Evolutionary conservation across 2,888 invertebrate genomes (phyloP).

Genomic region (Oscheius sp.): DNA sequence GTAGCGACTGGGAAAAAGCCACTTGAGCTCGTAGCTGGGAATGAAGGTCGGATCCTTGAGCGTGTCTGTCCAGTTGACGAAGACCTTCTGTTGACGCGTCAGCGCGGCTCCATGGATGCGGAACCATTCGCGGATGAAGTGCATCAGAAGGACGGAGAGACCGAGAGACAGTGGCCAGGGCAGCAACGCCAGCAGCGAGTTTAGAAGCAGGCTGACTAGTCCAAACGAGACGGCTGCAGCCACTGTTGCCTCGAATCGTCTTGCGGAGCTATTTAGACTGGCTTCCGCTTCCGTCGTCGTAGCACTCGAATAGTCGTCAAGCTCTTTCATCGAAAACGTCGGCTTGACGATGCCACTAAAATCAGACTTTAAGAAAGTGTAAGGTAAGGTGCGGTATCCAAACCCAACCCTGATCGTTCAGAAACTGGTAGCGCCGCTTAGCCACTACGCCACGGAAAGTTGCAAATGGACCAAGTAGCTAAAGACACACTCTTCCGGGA

Average conservation of each 20-base stretch:
- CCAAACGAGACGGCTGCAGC: not conserved
- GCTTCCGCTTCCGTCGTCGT: not conserved
- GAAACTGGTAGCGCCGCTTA: no score
- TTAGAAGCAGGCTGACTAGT: not conserved
- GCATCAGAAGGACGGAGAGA: not conserved
- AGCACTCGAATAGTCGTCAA: not conserved
- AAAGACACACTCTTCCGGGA: no score
- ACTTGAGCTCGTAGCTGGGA: not conserved
- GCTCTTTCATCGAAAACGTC: not conserved
- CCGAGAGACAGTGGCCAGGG: constrained; percentile 1
- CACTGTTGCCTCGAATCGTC: not conserved
- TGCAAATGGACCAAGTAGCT: no score
- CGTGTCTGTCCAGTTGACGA: not conserved
- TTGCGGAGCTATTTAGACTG: not conserved
- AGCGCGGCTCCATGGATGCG: not conserved
- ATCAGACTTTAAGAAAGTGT: not conserved
- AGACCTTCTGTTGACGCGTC: not conserved
- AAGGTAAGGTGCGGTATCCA: no score
- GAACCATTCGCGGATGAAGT: constrained; percentile 2
- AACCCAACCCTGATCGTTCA: no score
- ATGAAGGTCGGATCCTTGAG: not conserved
- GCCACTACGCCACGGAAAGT: no score
- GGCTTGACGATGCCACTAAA: not conserved
- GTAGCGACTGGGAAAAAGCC: not conserved
- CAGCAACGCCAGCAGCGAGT: not conserved